These are phyloP conservation scores for Trigoniulus corallinus DNA, from an alignment of 1,140 invertebrate genomes.

Conservation along the genomic window DNA sequence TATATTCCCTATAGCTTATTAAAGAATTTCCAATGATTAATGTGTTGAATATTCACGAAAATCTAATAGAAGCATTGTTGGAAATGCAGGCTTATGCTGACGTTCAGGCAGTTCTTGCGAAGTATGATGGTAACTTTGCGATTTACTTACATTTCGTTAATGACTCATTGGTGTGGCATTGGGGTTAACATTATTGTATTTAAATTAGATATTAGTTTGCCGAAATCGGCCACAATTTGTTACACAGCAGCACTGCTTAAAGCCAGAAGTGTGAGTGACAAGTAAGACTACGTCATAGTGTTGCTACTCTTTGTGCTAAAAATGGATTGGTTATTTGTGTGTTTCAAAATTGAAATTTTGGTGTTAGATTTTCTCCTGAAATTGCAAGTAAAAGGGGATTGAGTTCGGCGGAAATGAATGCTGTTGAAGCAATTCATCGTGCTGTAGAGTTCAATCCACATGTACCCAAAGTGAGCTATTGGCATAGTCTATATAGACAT, in stretches of 20 bases:
- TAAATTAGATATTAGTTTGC: conserved; percentile 64
- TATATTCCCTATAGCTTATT: conserved; percentile 60
- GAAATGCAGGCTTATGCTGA: conserved; percentile 95
- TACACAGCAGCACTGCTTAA: conserved; percentile 91
- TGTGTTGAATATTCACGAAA: conserved; percentile 92
- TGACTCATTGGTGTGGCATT: not conserved
- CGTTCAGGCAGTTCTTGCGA: conserved; percentile 86
- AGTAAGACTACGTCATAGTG: too few species aligned
- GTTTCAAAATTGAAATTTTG: not conserved
- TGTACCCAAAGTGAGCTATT: conserved; percentile 61
- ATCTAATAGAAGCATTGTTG: conserved; percentile 84
- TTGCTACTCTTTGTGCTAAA: too few species aligned
- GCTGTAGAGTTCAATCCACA: conserved; percentile 98
- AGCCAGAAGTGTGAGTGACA: conserved; percentile 79
- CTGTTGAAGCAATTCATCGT: conserved; percentile 89
- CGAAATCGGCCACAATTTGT: conserved; percentile 92
- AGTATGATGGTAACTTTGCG: conserved; percentile 55
- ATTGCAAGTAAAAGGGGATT: conserved; percentile 71
- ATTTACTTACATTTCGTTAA: too few species aligned
- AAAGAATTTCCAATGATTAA: conserved; percentile 97
- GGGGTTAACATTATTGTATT: conserved; percentile 3
- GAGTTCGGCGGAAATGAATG: conserved; percentile 77
- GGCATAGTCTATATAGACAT: not conserved
- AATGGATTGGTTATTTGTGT: not conserved
- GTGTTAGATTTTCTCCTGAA: conserved; percentile 53